Evolutionary conservation across 2,113 vertebrate genomes (phyloP).

Genomic region (Crotalus helleri): DNA sequence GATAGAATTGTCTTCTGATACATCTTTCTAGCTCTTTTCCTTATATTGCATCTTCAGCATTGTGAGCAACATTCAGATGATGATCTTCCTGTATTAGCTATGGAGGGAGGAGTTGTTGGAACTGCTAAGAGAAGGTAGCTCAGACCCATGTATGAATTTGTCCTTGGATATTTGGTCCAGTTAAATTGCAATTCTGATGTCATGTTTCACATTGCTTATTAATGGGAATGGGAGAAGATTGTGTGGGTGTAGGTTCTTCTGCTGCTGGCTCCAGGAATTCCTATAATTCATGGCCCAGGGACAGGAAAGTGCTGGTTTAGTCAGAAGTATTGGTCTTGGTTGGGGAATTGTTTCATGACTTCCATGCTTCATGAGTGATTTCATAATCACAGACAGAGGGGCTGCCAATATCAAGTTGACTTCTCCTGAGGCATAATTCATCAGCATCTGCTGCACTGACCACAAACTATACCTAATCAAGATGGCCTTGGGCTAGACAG

Average conservation of each 20-base stretch:
- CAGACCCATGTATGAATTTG: background rate
- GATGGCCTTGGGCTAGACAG: background rate
- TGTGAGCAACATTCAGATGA: background rate
- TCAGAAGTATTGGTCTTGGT: background rate
- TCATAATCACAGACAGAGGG: background rate
- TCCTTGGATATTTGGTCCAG: background rate
- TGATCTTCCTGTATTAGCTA: background rate
- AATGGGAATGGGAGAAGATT: background rate
- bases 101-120: background rate
- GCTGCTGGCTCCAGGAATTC: background rate
- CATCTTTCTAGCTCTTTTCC: background rate
- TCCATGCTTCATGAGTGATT: background rate
- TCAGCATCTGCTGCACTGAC: background rate
- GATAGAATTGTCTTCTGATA: background rate
- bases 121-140: background rate
- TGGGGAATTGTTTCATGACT: background rate
- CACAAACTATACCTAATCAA: background rate
- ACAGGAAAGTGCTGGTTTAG: background rate
- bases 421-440: background rate
- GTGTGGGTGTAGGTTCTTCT: background rate
- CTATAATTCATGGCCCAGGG: background rate
- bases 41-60: background rate
- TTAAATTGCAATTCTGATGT: background rate
- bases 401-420: background rate
- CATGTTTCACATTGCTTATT: background rate